Evolutionary conservation across 2,888 invertebrate species (phyloP), one percentile per base, ranked within the genome.

Genomic region (Ceriagrion tenellum): DNA sequence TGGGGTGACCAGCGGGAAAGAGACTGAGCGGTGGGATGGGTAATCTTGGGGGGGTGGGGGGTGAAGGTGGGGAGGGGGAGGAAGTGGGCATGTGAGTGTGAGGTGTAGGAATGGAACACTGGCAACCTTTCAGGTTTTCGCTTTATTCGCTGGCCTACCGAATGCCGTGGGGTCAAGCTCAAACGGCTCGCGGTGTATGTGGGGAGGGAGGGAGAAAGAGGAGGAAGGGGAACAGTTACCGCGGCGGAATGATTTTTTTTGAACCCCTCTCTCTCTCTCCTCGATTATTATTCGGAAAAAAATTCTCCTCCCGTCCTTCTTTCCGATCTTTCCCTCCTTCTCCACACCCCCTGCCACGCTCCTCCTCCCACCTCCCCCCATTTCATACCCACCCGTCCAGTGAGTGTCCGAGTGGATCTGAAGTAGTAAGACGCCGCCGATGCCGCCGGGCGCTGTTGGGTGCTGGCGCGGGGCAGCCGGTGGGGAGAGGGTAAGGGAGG

Each of bases 111-210:
- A 47, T 81, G 93, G 47, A 93, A 55, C 93, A 74, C 47, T 93
- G 93, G 63, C 93, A 69, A 47, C 16, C 93, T 93, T 93, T 93
- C 93, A 74, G 93, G 93, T 93, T 93, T 81, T 93, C 69, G 63
- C 93, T 93, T 93, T 93, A 93, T 93, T 81, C 81, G 93, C 35
- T 55, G 69, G 93, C 90, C 90, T 91, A 59, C 90, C 90, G 90
- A 91, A 56, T 91, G 40, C 59, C 90, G 59, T 56, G 59, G 59
- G 90, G 90, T 56, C 90, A 56, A 59, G 90, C 90, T 55, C 8
- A 90, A 56, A 26, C 56, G 56, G 23, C 26, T 30, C 40, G 18
- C 56, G 47, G 47, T 47, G 47, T 47, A n/a, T n/a, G 47, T 4
- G 47, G 47, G 8, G 47, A 8, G 47, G 47, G 47, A 47, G 47